Evolutionary conservation across 1,140 invertebrate species (phyloP).

Genomic region (Procambarus virginalis): DNA sequence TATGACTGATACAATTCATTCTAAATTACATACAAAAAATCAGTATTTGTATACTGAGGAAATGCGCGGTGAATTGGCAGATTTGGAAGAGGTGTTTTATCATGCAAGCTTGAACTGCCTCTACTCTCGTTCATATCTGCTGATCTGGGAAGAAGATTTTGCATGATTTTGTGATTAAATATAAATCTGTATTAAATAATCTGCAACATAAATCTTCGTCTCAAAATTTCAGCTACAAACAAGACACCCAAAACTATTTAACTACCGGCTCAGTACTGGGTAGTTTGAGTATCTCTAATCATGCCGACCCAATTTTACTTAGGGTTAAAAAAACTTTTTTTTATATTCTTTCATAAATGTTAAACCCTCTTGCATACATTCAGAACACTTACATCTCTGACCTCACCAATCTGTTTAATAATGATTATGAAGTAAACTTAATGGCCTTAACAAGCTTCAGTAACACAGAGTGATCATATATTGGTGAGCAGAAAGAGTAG

Average conservation of each 20-base stretch:
- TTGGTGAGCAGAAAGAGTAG: too few relatives aligned
- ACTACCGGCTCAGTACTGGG: not conserved
- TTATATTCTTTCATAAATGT: not conserved
- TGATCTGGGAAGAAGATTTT: not conserved
- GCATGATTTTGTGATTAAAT: not conserved
- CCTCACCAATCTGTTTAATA: not conserved
- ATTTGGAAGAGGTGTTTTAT: not conserved
- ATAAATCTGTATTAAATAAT: not conserved
- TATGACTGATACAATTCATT: not conserved
- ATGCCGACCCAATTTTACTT: not conserved
- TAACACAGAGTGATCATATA: too few relatives aligned
- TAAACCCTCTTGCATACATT: not conserved
- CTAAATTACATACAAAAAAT: not conserved
- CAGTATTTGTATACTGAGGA: not conserved
- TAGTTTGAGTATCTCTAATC: not conserved
- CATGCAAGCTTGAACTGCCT: not conserved
- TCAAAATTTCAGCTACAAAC: not conserved
- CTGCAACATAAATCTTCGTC: not conserved
- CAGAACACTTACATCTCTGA: not conserved
- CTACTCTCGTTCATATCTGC: conserved; percentile 10
- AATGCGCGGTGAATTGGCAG: not conserved
- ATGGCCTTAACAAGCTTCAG: too few relatives aligned
- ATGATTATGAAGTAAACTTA: not conserved
- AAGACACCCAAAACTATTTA: not conserved
- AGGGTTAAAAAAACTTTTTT: not conserved